phyloP scores from a whole-genome alignment of 2,113 vertebrate genomes.

The Coturnix japonica region DNA sequence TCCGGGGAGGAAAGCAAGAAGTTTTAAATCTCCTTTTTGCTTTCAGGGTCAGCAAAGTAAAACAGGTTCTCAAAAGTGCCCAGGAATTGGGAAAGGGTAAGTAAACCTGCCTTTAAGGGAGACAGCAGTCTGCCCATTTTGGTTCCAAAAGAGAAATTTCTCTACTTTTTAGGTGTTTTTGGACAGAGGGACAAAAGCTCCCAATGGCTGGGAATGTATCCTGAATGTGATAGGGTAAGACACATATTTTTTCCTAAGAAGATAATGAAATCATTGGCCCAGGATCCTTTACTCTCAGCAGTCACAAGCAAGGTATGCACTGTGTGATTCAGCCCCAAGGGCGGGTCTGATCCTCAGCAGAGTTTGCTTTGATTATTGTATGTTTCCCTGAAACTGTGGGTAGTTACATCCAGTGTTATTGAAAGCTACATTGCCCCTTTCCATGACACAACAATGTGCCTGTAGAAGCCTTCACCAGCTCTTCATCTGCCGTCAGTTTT shows the following conservation, averaged over 20 bases:
- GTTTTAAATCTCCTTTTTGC: neutral
- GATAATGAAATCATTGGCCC: neutral
- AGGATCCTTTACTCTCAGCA: neutral
- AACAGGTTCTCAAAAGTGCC: neutral
- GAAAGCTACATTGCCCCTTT: neutral
- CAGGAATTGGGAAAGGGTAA: neutral
- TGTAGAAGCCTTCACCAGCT: neutral
- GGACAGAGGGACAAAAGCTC: neutral
- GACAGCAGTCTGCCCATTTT: neutral
- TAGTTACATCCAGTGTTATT: neutral
- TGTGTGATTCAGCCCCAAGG: neutral
- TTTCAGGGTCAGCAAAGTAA: neutral
- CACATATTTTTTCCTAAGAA: neutral
- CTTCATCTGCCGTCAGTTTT: neutral
- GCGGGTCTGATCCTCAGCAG: neutral
- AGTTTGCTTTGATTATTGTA: neutral
- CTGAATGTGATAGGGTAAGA: neutral
- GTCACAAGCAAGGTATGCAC: neutral
- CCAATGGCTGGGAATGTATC: fast-evolving
- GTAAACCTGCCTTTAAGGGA: neutral
- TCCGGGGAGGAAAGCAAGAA: neutral
- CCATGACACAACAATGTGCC: neutral
- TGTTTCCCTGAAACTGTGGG: neutral
- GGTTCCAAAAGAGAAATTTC: neutral
- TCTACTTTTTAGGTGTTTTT: neutral